phyloP scores from a whole-genome alignment of 1,140 invertebrate genomes.

The Cyclargus thomasi region DNA sequence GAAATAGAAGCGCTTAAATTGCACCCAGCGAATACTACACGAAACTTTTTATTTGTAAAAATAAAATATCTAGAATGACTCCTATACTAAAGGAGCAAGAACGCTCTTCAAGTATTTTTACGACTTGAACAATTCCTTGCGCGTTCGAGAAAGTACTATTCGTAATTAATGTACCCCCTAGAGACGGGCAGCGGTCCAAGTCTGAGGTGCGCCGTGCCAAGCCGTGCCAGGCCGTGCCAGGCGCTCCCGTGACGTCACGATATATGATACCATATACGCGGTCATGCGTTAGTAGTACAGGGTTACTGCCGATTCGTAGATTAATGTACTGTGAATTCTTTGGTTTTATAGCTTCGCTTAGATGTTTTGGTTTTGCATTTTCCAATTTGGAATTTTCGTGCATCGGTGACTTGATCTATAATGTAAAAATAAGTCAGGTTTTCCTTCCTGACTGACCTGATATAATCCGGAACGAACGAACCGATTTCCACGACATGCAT shows the following conservation, averaged over 20 bases:
- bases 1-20: too few species aligned
- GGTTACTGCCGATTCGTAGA: neutral
- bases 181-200: slow-evolving; percentile 7
- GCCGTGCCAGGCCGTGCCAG: slow-evolving; percentile 2
- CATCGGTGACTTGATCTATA: too few species aligned
- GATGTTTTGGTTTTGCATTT: neutral
- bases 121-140: neutral
- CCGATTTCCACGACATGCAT: too few species aligned
- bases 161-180: neutral
- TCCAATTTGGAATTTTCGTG: neutral
- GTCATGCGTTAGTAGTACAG: slow-evolving; percentile 4
- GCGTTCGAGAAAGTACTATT: slow-evolving; percentile 4
- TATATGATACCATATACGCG: neutral
- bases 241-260: neutral
- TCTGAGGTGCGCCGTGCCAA: neutral
- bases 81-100: neutral
- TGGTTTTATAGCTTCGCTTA: neutral
- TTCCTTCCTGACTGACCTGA: too few species aligned
- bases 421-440: too few species aligned
- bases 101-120: slow-evolving; percentile 1
- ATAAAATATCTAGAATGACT: neutral
- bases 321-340: neutral
- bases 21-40: too few species aligned
- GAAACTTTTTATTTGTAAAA: neutral
- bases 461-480: too few species aligned